Base-by-base conservation (phyloP, 1,140 invertebrate genomes). In the Alviniconcha marisindica region DNA sequence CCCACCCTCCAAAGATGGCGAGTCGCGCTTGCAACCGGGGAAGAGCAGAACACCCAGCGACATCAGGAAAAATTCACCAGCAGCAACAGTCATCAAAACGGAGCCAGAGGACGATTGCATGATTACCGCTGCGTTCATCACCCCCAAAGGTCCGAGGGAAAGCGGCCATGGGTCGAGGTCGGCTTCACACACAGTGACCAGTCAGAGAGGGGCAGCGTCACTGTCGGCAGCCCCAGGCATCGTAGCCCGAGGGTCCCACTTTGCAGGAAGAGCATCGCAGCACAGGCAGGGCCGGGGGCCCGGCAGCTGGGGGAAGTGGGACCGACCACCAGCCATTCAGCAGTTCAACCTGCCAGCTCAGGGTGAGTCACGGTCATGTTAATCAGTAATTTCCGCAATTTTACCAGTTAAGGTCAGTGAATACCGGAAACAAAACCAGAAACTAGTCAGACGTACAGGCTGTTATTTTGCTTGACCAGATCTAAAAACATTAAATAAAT, bases 31-130 rank as follows among this genome's bases (percentile, higher is more conserved):
- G n/a, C n/a, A n/a, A n/a, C n/a, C n/a, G n/a, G 21, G 60, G 7
- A 63, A n/a, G 7, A 63, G 24, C 21, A 31, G 24, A 63, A 63
- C 21, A 14, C 7, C 60, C 28, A 24, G 28, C 7, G 28, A 31
- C 10, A n/a, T 31, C 10, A 7, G 7, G 21, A 31, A 63, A 63
- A 14, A 7, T 31, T 4, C 21, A 63, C n/a, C n/a, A n/a, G n/a
- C 40, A 12, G 12, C 38, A 28, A n/a, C 7, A 42, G 71, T 40
- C 71, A 28, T 76, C 24, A 76, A 76, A 54, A 42, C 48, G 44
- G 73, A 76, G 44, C 24, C 40, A 24, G 73, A 76, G 12, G 73
- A 76, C 21, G 73, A 76, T n/a, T 76, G 73, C 44, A 76, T 76
- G 73, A 76, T 76, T 4, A 76, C 44, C 4, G 73, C 73, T 18